A percentile compares a stretch with the other conserved stretches of the same genome.
Evolutionary conservation across 2,888 invertebrate genomes (phyloP).

Genomic region (Schizaphis graminum): DNA sequence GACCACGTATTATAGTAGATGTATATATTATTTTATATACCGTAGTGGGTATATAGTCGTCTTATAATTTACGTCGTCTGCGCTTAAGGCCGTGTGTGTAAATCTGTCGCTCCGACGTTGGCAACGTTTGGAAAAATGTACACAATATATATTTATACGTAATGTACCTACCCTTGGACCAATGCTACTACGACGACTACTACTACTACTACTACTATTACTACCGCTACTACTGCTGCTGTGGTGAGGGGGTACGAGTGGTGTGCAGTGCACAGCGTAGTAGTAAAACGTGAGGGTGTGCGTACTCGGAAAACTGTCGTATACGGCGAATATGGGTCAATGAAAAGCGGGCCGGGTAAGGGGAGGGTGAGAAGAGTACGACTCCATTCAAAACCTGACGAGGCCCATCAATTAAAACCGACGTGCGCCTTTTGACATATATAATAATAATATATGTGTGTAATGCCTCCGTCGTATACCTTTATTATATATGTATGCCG

Average conservation of each 20-base stretch:
- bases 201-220: background rate
- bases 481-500: background rate
- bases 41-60: background rate
- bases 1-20: background rate
- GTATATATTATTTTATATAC: background rate
- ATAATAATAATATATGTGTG: background rate
- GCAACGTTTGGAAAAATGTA: conserved; percentile 22
- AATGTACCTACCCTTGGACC: background rate
- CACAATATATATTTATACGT: background rate
- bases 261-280: conserved; percentile 18
- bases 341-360: background rate
- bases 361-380: no score
- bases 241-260: background rate
- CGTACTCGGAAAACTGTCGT: background rate
- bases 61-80: background rate
- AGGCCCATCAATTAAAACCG: conserved; percentile 53
- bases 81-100: background rate
- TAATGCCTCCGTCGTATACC: background rate
- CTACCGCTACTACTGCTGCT: background rate
- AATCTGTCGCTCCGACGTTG: conserved; percentile 17
- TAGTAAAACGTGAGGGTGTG: conserved; percentile 12
- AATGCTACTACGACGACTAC: background rate
- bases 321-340: conserved; percentile 55
- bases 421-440: conserved; percentile 6
- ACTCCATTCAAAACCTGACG: conserved; percentile 58